Percentiles rank a stretch among this genome's conserved stretches.
Evolutionary conservation across 2,888 invertebrate genomes (phyloP).

Genomic region (Eupithecia subfuscata): DNA sequence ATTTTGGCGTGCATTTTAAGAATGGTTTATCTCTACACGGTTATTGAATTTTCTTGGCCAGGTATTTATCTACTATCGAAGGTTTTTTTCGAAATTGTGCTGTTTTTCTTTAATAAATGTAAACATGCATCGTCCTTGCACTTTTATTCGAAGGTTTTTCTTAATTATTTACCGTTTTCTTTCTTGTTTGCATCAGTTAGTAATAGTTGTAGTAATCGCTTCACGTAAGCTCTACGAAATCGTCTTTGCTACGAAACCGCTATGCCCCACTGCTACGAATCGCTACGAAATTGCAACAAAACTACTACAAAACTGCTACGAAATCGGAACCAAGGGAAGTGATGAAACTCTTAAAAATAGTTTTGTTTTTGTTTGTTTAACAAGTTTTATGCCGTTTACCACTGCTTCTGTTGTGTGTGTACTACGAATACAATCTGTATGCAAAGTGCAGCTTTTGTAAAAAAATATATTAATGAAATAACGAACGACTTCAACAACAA

Average conservation of each 20-base stretch:
- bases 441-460: not conserved
- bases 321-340: not conserved
- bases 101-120: too few species aligned
- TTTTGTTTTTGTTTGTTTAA: not conserved
- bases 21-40: too few species aligned
- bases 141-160: too few species aligned
- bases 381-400: not conserved
- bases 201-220: not conserved
- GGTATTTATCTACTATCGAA: too few species aligned
- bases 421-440: too few species aligned
- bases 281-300: not conserved
- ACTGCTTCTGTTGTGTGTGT: too few species aligned
- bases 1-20: too few species aligned
- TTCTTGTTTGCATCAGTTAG: not conserved
- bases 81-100: too few species aligned
- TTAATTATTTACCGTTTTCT: not conserved
- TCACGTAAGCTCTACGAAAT: not conserved
- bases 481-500: not conserved
- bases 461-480: not conserved
- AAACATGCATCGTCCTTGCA: too few species aligned
- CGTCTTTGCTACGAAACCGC: not conserved
- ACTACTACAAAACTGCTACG: not conserved
- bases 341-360: not conserved
- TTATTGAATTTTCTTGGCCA: too few species aligned
- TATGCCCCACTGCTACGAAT: conserved; percentile 2